These are phyloP conservation scores for Lithobius niger DNA, from an alignment of 1,140 invertebrate species.

Conservation along the genomic window DNA sequence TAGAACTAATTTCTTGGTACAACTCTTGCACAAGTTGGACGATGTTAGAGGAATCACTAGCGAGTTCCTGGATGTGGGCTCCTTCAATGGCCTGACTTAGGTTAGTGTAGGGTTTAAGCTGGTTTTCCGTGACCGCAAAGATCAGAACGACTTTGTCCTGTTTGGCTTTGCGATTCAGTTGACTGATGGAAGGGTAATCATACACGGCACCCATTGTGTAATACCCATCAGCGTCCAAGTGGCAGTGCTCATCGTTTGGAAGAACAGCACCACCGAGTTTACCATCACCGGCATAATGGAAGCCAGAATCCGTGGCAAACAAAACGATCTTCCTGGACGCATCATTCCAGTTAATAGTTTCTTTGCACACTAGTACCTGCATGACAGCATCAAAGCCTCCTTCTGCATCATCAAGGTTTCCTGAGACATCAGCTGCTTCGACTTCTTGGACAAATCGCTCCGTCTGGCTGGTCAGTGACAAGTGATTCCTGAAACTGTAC, in stretches of 20 bases:
- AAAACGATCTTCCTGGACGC: slow-evolving; percentile 22
- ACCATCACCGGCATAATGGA: slow-evolving; percentile 28
- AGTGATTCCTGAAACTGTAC: slow-evolving; percentile 86
- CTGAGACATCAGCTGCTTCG: slow-evolving; percentile 66
- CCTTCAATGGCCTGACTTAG: slow-evolving; percentile 65
- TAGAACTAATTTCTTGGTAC: slow-evolving; percentile 85
- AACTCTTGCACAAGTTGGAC: slow-evolving; percentile 78
- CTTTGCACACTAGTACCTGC: slow-evolving; percentile 87
- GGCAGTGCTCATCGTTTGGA: slow-evolving; percentile 84
- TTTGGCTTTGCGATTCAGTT: slow-evolving; percentile 59
- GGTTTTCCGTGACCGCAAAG: slow-evolving; percentile 87
- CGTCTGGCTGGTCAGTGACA: slow-evolving; percentile 53
- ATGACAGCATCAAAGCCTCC: slow-evolving; percentile 99
- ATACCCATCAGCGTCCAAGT: slow-evolving; percentile 49
- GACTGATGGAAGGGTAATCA: slow-evolving; percentile 96
- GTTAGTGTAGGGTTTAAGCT: slow-evolving; percentile 67
- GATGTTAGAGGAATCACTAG: slow-evolving; percentile 82
- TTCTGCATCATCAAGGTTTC: slow-evolving; percentile 95
- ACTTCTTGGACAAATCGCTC: slow-evolving; percentile 39
- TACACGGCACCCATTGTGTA: slow-evolving; percentile 52
- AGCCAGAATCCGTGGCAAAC: slow-evolving; percentile 26
- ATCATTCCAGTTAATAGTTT: slow-evolving; percentile 21
- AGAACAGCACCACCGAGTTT: slow-evolving; percentile 79
- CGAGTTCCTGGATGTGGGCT: slow-evolving; percentile 68
- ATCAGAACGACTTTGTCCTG: slow-evolving; percentile 93